Evolutionary conservation across 2,113 vertebrate genomes (phyloP), one percentile per base, ranked within the genome.

Genomic region (Datnioides undecimradiatus): DNA sequence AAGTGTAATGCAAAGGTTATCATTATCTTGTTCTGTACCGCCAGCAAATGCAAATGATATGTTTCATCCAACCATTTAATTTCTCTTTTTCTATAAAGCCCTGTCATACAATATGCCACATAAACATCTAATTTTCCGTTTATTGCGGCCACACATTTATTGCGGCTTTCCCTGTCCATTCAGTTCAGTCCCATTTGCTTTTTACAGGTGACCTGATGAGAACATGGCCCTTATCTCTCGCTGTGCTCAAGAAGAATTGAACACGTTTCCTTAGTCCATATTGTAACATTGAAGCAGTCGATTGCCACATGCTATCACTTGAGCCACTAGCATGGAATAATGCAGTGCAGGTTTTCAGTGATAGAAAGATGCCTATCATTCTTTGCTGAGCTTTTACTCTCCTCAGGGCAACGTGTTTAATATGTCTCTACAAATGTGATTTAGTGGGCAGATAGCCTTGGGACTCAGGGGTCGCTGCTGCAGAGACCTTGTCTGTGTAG

Each of bases 341-440:
- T 62, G 76, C 85, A 52, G 67, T 25, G 65, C 38, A 62, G 74
- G 70, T 74, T 71, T 78, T 79, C 71, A 68, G 65, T 60, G 71
- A 83, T 76, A 41, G 62, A 79, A 58, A 82, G 84, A 89, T 89
- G 76, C 52, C 75, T 81, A 73, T 92, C 93, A 69, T 84, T 79
- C 73, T 73, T 78, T 54, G 57, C 70, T 41, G 64, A 34, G 68
- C 65, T 83, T 89, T 76, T 64, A 34, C 74, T 79, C 55, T 65
- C 80, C 88, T 87, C 69, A 8, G 79, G 85, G 73, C 80, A 73
- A 65, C n/a, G 9, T 87, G 86, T 90, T 92, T 84, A 90, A 90
- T 92, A 85, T 71, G 74, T 84, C 76, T 72, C 85, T 80, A 85
- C 80, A 88, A 82, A 89, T 88, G 84, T 91, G 90, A 93, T 91